These are phyloP conservation scores for Leptodactylus fuscus DNA, from an alignment of 2,113 vertebrate genomes.

Conservation along the genomic window DNA sequence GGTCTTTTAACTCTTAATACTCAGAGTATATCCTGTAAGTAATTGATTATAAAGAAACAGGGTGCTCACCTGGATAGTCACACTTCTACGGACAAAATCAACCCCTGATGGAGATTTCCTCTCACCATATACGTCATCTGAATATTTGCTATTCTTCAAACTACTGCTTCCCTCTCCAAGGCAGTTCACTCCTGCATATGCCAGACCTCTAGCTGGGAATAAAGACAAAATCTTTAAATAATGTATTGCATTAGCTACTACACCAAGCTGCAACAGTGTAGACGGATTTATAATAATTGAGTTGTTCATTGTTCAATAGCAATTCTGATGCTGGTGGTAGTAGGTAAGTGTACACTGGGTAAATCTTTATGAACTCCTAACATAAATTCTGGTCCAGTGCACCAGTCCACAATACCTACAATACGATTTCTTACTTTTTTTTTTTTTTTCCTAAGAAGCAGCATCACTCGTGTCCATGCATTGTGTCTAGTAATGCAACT, in stretches of 20 bases:
- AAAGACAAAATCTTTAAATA: constrained; percentile 17
- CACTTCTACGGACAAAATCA: constrained; percentile 82
- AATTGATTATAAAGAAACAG: too few relatives aligned
- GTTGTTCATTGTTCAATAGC: too few relatives aligned
- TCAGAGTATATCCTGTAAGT: too few relatives aligned
- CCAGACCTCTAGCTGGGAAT: constrained; percentile 83
- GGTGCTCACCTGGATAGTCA: constrained; percentile 84
- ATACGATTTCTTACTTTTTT: too few relatives aligned
- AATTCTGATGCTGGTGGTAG: too few relatives aligned
- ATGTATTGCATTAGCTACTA: background rate
- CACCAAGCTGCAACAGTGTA: background rate
- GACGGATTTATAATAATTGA: background rate
- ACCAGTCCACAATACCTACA: too few relatives aligned
- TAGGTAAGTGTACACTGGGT: too few relatives aligned
- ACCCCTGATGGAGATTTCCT: constrained; percentile 72
- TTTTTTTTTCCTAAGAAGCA: too few relatives aligned
- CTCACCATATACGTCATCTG: constrained; percentile 73
- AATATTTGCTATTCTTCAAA: constrained; percentile 71
- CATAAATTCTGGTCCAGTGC: too few relatives aligned
- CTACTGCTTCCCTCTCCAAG: constrained; percentile 77
- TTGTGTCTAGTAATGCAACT: too few relatives aligned
- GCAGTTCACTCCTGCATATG: constrained; percentile 81
- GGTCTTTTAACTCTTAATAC: background rate
- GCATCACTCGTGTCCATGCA: too few relatives aligned
- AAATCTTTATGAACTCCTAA: too few relatives aligned